phyloP scores from a whole-genome alignment of 2,797 vertebrate species.

The Pseudomugil gertrudae region DNA sequence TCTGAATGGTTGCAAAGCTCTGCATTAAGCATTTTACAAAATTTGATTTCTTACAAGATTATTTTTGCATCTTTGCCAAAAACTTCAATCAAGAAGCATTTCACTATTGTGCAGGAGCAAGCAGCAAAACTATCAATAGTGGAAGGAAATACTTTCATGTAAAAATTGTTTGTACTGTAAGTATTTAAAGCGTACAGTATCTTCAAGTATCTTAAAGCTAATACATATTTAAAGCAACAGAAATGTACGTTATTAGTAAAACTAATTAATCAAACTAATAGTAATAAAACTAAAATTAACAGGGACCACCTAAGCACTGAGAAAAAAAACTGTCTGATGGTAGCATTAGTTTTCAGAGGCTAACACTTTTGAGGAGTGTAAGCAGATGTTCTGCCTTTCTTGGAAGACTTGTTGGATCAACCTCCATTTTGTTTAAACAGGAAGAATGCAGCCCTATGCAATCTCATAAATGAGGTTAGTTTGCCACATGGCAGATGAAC shows the following conservation, averaged over 20 bases:
- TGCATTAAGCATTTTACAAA: neutral
- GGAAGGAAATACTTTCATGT: no score
- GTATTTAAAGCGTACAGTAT: no score
- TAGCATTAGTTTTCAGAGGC: neutral
- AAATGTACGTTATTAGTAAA: neutral
- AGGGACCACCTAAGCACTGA: neutral
- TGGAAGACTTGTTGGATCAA: conserved; percentile 53
- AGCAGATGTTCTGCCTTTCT: conserved; percentile 58
- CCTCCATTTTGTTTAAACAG: conserved; percentile 40
- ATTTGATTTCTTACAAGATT: neutral
- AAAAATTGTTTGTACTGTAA: no score
- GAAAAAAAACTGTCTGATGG: conserved; percentile 3
- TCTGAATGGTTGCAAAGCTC: neutral
- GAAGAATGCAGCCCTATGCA: conserved; percentile 16
- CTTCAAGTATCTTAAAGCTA: no score
- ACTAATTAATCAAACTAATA: neutral
- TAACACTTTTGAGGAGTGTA: conserved; percentile 25
- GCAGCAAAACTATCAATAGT: neutral
- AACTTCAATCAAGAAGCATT: no score
- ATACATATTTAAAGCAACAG: neutral
- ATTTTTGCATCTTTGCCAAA: no score
- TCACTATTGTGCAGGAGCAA: neutral
- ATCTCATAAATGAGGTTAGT: conserved; percentile 23
- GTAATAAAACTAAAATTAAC: neutral
- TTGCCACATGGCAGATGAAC: conserved; percentile 31